Evolutionary conservation across 2,797 vertebrate species (phyloP).

Genomic region (Rhynchonycteris naso): DNA sequence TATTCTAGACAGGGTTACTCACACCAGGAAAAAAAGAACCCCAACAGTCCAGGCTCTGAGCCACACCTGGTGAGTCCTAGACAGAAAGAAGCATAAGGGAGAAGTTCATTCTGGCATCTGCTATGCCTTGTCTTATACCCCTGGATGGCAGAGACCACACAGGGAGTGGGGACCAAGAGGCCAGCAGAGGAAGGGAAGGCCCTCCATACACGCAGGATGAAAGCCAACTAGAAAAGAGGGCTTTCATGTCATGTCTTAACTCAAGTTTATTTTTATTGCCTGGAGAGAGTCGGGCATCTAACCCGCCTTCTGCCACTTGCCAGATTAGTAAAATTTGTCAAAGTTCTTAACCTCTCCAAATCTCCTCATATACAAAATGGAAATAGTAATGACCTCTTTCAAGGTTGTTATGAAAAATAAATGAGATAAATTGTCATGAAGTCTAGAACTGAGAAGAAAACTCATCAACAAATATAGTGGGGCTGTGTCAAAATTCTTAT

Average conservation of each 20-base stretch:
- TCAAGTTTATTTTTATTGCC: not conserved
- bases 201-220: not conserved
- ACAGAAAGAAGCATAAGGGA: not conserved
- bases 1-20: slow-evolving; percentile 42
- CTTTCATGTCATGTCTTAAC: rapidly evolving
- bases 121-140: not conserved
- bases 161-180: not conserved
- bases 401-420: not conserved
- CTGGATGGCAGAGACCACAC: not conserved
- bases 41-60: not conserved
- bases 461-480: not conserved
- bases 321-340: not conserved
- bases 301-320: not conserved
- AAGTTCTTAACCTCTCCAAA: not conserved
- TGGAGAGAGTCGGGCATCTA: not conserved
- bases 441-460: not conserved
- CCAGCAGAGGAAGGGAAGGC: not conserved
- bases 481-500: not conserved
- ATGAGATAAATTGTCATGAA: not conserved
- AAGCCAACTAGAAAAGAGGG: not conserved
- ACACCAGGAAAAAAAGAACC: slow-evolving; percentile 19
- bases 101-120: not conserved
- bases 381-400: not conserved
- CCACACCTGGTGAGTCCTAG: not conserved
- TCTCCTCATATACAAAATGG: not conserved